Evolutionary conservation across 2,888 invertebrate species (phyloP).

Genomic region (Tanypteryx hageni): DNA sequence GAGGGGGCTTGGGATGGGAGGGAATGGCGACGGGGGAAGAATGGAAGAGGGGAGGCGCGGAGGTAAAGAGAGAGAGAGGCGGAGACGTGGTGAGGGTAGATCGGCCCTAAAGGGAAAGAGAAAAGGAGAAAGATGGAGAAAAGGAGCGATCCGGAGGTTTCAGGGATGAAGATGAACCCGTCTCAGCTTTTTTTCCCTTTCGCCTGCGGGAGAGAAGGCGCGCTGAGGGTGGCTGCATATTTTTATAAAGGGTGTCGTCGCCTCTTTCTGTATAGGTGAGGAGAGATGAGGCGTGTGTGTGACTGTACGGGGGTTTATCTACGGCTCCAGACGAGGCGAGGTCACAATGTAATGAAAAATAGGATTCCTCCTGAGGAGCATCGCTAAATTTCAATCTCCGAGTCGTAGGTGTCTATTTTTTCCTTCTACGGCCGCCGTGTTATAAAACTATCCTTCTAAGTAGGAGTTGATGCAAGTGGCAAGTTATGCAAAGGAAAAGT

Average conservation of each 20-base stretch:
- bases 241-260: slow-evolving; percentile 19
- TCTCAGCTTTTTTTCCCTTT: neutral
- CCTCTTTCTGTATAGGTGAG: neutral
- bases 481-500: too few relatives aligned
- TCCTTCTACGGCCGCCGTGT: neutral
- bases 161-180: slow-evolving; percentile 4
- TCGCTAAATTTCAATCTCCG: neutral
- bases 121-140: slow-evolving; percentile 27
- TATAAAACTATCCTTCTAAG: too few relatives aligned
- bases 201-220: neutral
- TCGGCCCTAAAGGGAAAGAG: neutral
- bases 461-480: too few relatives aligned
- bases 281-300: slow-evolving; percentile 10
- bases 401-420: neutral
- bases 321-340: neutral
- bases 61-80: neutral
- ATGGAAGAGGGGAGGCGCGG: neutral
- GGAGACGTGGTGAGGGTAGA: too few relatives aligned
- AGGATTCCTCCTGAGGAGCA: neutral
- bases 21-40: neutral
- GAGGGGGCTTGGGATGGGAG: neutral
- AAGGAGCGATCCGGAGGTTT: neutral
- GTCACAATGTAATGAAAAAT: neutral
- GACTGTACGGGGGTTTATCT: neutral
- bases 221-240: neutral